Conservation (phyloP, 2,797 vertebrate species). For the Neomorphus geoffroyi region DNA sequence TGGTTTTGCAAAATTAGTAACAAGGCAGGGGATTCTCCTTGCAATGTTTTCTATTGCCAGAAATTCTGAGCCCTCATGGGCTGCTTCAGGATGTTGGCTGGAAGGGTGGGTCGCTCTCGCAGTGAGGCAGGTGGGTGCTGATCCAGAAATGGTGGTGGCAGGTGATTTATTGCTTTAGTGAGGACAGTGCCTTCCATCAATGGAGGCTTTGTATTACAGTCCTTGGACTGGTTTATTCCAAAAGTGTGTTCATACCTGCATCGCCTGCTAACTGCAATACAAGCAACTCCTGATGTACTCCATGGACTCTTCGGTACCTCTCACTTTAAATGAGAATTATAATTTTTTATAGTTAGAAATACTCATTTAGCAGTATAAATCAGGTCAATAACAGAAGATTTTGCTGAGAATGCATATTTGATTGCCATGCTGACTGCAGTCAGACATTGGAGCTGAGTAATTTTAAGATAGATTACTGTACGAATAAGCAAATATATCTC, state of each 20-base stretch:
- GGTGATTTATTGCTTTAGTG: neutral
- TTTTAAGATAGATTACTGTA: neutral
- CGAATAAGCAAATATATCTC: conserved; percentile 22
- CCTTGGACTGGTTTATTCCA: neutral
- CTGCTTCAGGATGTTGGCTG: neutral
- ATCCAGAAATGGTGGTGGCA: neutral
- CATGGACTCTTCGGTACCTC: neutral
- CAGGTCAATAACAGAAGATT: neutral
- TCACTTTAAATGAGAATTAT: neutral
- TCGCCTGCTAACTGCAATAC: neutral
- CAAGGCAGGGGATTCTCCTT: neutral
- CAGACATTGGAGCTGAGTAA: neutral
- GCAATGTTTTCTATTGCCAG: neutral
- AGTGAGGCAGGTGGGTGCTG: neutral
- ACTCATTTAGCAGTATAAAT: neutral
- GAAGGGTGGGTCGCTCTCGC: neutral
- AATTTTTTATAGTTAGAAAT: neutral
- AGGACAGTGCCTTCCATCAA: neutral
- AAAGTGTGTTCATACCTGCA: neutral
- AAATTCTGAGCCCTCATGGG: neutral
- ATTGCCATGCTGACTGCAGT: neutral
- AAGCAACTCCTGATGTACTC: neutral
- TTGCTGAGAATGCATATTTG: neutral
- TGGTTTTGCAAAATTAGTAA: neutral
- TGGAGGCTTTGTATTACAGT: neutral